These are phyloP conservation scores for Alsophila aescularia DNA, from an alignment of 2,888 invertebrate species.

Conservation along the genomic window DNA sequence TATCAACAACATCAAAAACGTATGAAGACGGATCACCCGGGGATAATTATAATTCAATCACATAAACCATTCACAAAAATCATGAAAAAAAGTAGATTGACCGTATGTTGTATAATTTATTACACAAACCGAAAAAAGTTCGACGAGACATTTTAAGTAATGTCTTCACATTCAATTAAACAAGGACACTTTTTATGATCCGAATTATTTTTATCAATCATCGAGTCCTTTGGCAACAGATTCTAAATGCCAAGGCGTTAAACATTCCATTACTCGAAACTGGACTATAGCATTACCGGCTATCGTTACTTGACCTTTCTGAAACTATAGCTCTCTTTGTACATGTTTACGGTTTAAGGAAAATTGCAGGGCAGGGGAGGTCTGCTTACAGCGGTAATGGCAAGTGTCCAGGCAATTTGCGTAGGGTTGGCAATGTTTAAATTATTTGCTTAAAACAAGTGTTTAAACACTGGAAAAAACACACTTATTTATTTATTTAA, in stretches of 20 bases:
- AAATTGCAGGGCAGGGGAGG: slow-evolving; percentile 22
- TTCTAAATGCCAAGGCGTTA: slow-evolving; percentile 73
- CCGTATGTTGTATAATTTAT: not conserved
- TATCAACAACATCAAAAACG: too few relatives aligned
- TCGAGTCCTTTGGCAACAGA: slow-evolving; percentile 46
- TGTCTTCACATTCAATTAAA: slow-evolving; percentile 40
- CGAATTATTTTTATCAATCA: slow-evolving; percentile 56
- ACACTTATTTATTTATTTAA: too few relatives aligned
- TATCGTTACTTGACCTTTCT: slow-evolving; percentile 48
- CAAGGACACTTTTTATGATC: slow-evolving; percentile 48
- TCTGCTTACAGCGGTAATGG: slow-evolving; percentile 28
- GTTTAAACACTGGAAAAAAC: too few relatives aligned
- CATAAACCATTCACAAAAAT: too few relatives aligned
- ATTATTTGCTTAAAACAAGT: too few relatives aligned
- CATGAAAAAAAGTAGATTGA: too few relatives aligned
- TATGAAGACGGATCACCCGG: too few relatives aligned
- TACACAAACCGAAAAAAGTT: not conserved
- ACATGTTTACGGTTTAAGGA: slow-evolving; percentile 10
- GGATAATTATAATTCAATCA: too few relatives aligned
- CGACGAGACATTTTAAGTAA: not conserved
- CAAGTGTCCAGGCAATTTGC: slow-evolving; percentile 36
- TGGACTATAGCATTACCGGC: slow-evolving; percentile 51
- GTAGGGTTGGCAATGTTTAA: too few relatives aligned
- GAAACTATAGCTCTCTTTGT: slow-evolving; percentile 24
- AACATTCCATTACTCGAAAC: slow-evolving; percentile 54